Conservation (phyloP, 2,113 vertebrate genomes). For the Callocephalon fimbriatum region DNA sequence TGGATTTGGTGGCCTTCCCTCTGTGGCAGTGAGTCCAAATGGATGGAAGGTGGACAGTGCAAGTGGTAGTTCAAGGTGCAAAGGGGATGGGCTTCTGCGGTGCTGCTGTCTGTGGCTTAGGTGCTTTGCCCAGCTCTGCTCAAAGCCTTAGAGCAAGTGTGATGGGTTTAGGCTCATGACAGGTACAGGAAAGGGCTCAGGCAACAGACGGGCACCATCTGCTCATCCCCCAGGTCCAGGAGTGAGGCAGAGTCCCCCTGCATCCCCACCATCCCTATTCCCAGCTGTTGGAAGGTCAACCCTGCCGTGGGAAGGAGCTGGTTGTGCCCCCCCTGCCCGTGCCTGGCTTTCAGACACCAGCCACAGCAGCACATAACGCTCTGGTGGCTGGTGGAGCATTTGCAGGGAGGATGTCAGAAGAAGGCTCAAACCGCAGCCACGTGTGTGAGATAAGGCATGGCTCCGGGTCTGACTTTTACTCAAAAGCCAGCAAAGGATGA, state of each 20-base stretch:
- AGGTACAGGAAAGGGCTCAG: fast-evolving
- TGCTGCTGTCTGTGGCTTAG: fast-evolving
- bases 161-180: fast-evolving
- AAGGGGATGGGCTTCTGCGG: fast-evolving
- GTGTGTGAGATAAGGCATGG: background rate
- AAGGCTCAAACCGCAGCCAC: background rate
- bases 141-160: fast-evolving
- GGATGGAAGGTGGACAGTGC: background rate
- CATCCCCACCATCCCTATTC: background rate
- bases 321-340: background rate
- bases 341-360: fast-evolving
- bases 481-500: slow-evolving; percentile 14
- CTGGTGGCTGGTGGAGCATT: fast-evolving
- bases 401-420: background rate
- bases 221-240: fast-evolving
- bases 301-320: fast-evolving
- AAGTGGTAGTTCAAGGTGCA: fast-evolving
- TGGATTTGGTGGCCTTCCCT: background rate
- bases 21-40: fast-evolving
- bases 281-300: fast-evolving
- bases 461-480: slow-evolving; percentile 25
- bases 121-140: background rate
- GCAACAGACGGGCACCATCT: fast-evolving
- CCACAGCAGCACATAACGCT: fast-evolving
- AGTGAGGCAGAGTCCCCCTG: background rate